phyloP scores from a whole-genome alignment of 2,888 invertebrate genomes.

The Pterostichus niger region DNA sequence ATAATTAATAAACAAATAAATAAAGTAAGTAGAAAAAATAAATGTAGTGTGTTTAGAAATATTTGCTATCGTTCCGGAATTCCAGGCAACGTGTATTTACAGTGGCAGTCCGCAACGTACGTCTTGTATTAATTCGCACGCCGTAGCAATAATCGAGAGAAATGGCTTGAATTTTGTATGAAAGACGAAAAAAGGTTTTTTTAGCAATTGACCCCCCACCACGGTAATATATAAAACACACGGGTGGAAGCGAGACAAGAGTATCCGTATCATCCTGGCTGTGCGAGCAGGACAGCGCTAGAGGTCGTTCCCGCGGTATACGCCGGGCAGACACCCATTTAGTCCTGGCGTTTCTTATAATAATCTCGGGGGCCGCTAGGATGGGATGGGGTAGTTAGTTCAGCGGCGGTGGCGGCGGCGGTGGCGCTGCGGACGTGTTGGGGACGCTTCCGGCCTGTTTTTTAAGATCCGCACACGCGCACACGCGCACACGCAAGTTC shows the following conservation, averaged over 20 bases:
- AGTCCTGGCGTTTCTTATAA: conserved; percentile 76
- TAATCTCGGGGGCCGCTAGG: conserved; percentile 73
- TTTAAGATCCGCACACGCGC: conserved; percentile 61
- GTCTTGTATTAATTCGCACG: conserved; percentile 74
- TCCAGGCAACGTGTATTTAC: conserved; percentile 42
- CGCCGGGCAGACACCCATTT: conserved; percentile 75
- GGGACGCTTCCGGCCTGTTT: conserved; percentile 67
- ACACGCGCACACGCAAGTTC: conserved; percentile 51
- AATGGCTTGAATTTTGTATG: conserved; percentile 77
- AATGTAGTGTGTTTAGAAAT: background rate
- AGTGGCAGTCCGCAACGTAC: conserved; percentile 69
- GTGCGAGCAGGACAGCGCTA: conserved; percentile 68
- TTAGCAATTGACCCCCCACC: conserved; percentile 76
- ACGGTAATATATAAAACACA: conserved; percentile 74
- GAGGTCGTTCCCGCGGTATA: conserved; percentile 69
- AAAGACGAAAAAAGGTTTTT: conserved; percentile 76
- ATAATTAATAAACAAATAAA: background rate
- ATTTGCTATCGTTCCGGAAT: background rate
- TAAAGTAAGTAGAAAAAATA: background rate
- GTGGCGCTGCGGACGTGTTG: conserved; percentile 53
- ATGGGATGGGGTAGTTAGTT: conserved; percentile 72
- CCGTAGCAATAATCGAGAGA: conserved; percentile 76
- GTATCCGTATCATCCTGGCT: conserved; percentile 67
- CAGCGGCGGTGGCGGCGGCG: conserved; percentile 68
- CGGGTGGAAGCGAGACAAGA: conserved; percentile 70